These are phyloP conservation scores for Cydia splendana DNA, from an alignment of 1,140 invertebrate species.

Conservation along the genomic window DNA sequence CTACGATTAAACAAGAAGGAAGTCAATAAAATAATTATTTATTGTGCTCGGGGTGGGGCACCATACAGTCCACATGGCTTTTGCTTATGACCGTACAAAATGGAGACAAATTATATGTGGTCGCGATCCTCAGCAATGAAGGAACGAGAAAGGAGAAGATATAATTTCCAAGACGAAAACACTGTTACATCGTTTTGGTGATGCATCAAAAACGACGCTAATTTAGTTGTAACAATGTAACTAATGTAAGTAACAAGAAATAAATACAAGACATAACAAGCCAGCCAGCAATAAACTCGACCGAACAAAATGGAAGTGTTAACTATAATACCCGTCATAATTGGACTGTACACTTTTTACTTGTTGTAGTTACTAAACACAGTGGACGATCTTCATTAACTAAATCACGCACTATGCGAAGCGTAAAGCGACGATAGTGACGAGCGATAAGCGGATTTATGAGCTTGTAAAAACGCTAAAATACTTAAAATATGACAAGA, in stretches of 20 bases:
- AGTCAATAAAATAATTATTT: no score
- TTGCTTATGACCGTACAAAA: no score
- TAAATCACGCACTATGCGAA: conserved; percentile 48
- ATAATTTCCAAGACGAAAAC: not conserved
- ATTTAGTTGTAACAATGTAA: not conserved
- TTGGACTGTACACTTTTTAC: conserved; percentile 48
- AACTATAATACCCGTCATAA: conserved; percentile 47
- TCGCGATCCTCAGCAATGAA: no score
- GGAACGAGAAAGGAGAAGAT: not conserved
- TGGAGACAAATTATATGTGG: no score
- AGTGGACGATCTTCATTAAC: conserved; percentile 57
- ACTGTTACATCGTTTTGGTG: not conserved
- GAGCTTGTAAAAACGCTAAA: conserved; percentile 2
- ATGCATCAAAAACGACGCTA: not conserved
- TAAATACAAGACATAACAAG: not conserved
- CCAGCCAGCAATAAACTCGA: not conserved
- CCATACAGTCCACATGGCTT: no score
- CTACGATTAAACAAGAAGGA: no score
- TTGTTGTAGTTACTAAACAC: conserved; percentile 53
- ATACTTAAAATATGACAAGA: not conserved
- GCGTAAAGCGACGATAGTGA: conserved; percentile 3
- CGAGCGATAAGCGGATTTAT: not conserved
- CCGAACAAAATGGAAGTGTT: conserved; percentile 17
- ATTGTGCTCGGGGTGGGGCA: no score
- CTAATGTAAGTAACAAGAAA: not conserved